phyloP scores from a whole-genome alignment of 2,113 vertebrate genomes.

The Myanophis thanlyinensis region DNA sequence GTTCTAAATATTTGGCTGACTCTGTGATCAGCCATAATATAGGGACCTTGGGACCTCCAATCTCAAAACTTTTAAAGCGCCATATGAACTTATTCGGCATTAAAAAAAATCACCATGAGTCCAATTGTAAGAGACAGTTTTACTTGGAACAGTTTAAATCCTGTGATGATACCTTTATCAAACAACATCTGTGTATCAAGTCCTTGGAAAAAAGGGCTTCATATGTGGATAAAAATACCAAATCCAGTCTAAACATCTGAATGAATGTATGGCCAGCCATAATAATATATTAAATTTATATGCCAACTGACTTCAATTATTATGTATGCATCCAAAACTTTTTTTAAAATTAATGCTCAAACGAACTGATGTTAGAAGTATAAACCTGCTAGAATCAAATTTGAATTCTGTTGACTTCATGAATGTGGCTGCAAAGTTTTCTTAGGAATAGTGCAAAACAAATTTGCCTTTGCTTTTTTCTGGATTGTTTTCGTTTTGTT shows the following conservation, averaged over 20 bases:
- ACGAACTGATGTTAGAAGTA: not conserved
- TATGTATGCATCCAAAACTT: too few species aligned
- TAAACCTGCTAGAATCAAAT: not conserved
- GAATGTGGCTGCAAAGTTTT: not conserved
- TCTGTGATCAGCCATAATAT: not conserved
- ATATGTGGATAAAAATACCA: too few species aligned
- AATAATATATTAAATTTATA: too few species aligned
- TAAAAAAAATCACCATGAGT: not conserved
- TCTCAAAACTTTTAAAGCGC: not conserved
- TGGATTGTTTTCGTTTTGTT: not conserved
- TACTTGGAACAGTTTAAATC: not conserved
- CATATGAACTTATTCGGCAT: not conserved
- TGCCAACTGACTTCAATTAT: too few species aligned
- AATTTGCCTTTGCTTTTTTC: not conserved
- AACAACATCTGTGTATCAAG: too few species aligned
- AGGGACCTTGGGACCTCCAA: not conserved
- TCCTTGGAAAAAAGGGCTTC: too few species aligned
- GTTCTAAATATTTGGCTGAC: not conserved
- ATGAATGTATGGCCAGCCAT: too few species aligned
- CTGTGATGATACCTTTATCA: too few species aligned
- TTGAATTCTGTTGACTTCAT: not conserved
- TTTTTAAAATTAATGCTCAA: too few species aligned
- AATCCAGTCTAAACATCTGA: too few species aligned
- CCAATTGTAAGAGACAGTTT: not conserved
- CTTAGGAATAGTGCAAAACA: not conserved